These are phyloP conservation scores for Salarias fasciatus DNA, from an alignment of 2,797 vertebrate genomes.

Conservation along the genomic window DNA sequence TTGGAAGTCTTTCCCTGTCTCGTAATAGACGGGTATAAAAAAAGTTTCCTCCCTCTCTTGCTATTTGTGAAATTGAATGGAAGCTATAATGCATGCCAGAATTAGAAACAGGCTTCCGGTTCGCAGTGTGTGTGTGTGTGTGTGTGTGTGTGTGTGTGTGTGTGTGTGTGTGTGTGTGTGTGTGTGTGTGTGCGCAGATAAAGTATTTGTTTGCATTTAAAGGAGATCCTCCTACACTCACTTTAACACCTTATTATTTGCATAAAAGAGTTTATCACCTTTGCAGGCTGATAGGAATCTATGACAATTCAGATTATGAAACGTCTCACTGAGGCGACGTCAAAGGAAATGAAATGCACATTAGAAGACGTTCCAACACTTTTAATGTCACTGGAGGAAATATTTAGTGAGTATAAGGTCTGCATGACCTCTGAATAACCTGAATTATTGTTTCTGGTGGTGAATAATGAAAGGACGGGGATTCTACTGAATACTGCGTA, in stretches of 20 bases:
- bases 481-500: no score
- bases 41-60: constrained; percentile 54
- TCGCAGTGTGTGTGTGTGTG: constrained; percentile 13
- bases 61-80: constrained; percentile 69
- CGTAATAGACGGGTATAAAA: constrained; percentile 65
- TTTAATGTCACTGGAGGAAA: no score
- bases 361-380: background rate
- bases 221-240: constrained; percentile 44
- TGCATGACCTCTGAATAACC: no score
- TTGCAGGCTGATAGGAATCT: constrained; percentile 19
- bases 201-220: constrained; percentile 34
- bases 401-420: no score
- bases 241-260: constrained; percentile 46
- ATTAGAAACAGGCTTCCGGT: constrained; percentile 53
- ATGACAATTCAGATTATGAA: constrained; percentile 18
- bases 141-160: constrained; percentile 23
- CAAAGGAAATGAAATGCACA: background rate
- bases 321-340: background rate
- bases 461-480: no score
- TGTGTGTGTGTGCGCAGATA: constrained; percentile 26
- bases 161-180: constrained; percentile 17
- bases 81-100: constrained; percentile 56
- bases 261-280: constrained; percentile 49
- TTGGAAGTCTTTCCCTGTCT: constrained; percentile 54
- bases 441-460: no score